Conservation (phyloP, 2,888 invertebrate genomes). For the Eupithecia dodoneata region DNA sequence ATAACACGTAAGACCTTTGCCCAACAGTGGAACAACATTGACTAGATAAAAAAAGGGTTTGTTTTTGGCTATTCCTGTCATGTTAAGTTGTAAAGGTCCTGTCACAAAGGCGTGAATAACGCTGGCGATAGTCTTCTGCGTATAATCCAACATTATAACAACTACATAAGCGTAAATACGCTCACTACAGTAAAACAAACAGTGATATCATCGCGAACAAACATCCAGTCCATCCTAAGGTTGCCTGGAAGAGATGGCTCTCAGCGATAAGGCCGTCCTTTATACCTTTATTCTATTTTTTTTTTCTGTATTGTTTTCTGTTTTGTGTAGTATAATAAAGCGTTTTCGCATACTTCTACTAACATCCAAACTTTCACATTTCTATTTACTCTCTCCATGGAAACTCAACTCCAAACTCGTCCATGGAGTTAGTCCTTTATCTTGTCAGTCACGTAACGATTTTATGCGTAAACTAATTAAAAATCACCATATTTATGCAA, state of each 20-base stretch:
- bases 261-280: too few species aligned
- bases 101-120: neutral
- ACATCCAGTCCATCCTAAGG: too few species aligned
- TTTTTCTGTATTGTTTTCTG: too few species aligned
- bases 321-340: too few species aligned
- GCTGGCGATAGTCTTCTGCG: neutral
- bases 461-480: conserved; percentile 11
- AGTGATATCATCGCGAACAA: neutral
- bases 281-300: too few species aligned
- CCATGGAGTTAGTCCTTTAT: neutral
- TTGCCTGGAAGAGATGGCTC: too few species aligned
- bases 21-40: too few species aligned
- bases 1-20: too few species aligned
- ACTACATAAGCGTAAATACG: neutral
- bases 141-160: neutral
- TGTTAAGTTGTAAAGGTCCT: neutral
- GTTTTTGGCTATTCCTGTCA: neutral
- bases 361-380: too few species aligned
- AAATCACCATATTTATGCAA: conserved; percentile 42
- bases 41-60: too few species aligned
- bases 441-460: neutral
- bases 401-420: neutral
- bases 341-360: too few species aligned
- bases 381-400: too few species aligned
- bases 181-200: neutral